Evolutionary conservation across 2,113 vertebrate genomes (phyloP), one percentile per base, ranked within the genome.

Genomic region (Stegastes partitus): DNA sequence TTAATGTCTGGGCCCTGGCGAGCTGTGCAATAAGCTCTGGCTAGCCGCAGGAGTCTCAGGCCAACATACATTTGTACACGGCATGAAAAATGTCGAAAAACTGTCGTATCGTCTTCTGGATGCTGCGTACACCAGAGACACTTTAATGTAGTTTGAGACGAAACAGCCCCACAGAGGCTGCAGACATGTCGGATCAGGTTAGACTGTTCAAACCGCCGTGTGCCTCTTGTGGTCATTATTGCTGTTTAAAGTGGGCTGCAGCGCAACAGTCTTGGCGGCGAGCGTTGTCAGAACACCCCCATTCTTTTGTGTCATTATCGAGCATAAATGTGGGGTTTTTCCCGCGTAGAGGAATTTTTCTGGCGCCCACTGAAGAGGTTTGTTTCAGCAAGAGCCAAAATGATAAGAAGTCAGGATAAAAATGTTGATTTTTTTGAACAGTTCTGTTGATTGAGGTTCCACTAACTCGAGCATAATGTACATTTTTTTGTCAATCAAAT

Each of bases 111-210:
- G 19, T 68, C 15, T 26, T 78, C 39, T 68, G 4, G 44, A 65
- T 26, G 49, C 66, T 53, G 77, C 49, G n/a, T 0, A 23, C 44
- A 51, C 68, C 42, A 44, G 53, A 69, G 59, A 14, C 53, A 18
- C 72, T 82, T 74, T 84, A 50, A 83, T 76, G 67, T 44, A 39
- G 57, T 19, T 10, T 79, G 77, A 77, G 51, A 81, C 57, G 51
- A 79, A 87, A 73, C 72, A 58, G 74, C 25, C 18, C 51, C n/a
- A 12, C 71, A 22, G 47, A 55, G 31, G 44, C 51, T 25, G 25
- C 70, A 68, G 77, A 68, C 77, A 79, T 79, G 86, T 84, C 59
- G 0, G 57, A 80, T 90, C 79, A 80, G 71, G 74, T 87, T 77
- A 5, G 57, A 64, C 25, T 28, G 19, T 85, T 63, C 50, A 62